A percentile compares a stretch with the other conserved stretches of the same genome.
Conservation (phyloP, 2,113 vertebrate genomes). For the Microtus oregoni region DNA sequence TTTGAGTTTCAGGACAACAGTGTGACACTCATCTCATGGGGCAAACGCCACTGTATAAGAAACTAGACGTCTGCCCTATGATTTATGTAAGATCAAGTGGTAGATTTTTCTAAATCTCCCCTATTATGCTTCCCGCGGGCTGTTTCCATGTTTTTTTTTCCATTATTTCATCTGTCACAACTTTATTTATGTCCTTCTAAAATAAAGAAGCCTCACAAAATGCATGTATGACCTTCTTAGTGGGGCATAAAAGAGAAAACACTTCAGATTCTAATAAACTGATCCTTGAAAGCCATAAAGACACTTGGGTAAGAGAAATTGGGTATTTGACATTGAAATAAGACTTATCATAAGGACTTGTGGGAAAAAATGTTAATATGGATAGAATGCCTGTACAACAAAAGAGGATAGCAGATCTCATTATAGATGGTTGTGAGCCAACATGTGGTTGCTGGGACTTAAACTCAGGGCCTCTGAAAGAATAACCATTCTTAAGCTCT, state of each 20-base stretch:
- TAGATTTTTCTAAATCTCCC: constrained; percentile 43
- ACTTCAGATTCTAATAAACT: background rate
- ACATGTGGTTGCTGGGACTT: too few species aligned
- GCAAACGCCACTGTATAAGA: background rate
- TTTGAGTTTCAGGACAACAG: background rate
- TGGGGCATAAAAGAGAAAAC: background rate
- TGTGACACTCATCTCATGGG: background rate
- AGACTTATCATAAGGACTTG: background rate
- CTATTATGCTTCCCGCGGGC: background rate
- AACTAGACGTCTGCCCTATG: too few species aligned
- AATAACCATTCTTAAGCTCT: too few species aligned
- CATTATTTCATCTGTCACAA: background rate
- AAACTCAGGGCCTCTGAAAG: too few species aligned
- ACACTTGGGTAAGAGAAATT: background rate
- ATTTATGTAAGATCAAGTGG: too few species aligned
- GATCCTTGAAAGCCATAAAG: background rate
- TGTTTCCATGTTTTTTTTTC: constrained; percentile 4
- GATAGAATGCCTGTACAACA: too few species aligned
- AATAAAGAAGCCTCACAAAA: background rate
- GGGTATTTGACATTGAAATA: constrained; percentile 24
- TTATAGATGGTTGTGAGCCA: too few species aligned
- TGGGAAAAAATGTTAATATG: background rate
- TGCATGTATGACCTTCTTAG: background rate
- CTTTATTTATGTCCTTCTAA: background rate
- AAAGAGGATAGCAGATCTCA: too few species aligned